These are phyloP conservation scores for Rhyacophila brunnea DNA, from an alignment of 1,140 invertebrate genomes.

Conservation along the genomic window DNA sequence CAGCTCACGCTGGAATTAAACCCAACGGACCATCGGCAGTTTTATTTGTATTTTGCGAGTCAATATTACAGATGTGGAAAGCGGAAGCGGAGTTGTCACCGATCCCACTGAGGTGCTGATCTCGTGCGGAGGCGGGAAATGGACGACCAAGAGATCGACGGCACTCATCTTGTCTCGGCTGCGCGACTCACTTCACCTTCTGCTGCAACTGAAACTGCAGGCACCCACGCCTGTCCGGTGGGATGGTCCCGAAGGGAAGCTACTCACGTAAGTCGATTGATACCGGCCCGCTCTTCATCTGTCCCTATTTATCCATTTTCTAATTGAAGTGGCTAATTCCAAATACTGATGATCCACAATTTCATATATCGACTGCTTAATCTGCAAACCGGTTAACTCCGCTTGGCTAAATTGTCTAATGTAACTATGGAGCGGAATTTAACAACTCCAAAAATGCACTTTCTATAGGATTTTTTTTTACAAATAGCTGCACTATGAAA, in stretches of 20 bases:
- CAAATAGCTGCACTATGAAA: no score
- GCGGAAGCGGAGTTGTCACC: not conserved
- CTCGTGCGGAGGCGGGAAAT: slow-evolving; percentile 12
- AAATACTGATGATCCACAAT: no score
- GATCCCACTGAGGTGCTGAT: slow-evolving; percentile 19
- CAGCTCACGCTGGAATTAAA: not conserved
- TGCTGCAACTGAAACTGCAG: slow-evolving; percentile 25
- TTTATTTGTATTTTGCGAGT: not conserved
- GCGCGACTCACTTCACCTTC: slow-evolving; percentile 15
- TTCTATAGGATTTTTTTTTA: no score
- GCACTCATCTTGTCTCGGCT: slow-evolving; percentile 13
- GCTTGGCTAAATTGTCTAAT: no score
- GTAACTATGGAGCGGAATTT: no score
- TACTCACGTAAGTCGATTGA: slow-evolving; percentile 25
- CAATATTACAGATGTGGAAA: not conserved
- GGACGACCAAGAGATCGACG: slow-evolving; percentile 2
- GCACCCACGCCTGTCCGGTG: slow-evolving; percentile 26
- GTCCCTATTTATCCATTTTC: no score
- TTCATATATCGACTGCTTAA: no score
- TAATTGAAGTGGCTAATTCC: no score
- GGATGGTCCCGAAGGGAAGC: slow-evolving; percentile 17
- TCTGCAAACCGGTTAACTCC: no score
- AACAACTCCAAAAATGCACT: no score
- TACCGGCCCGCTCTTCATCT: no score
- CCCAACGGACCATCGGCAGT: not conserved